Base-by-base conservation (phyloP, 2,113 vertebrate genomes). In the Gorsachius goisagi region DNA sequence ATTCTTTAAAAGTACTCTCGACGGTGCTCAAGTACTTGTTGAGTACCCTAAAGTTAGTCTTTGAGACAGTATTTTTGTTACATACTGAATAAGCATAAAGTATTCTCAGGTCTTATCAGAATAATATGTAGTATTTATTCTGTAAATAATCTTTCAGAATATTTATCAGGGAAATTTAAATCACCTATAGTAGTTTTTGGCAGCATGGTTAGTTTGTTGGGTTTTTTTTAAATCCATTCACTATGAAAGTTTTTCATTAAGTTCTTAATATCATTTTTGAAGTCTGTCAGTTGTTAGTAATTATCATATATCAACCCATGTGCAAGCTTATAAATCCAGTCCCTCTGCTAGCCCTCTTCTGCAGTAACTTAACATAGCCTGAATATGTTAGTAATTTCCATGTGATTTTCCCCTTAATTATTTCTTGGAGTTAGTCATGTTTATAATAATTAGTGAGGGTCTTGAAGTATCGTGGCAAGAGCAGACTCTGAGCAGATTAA, bases 241-340 rank as follows among this genome's bases (percentile, higher is more conserved):
- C 76, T 93, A 24, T 91, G 88, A n/a, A 95, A 93, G 85, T 88
- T 97, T 73, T 91, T 95, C 90, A 90, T 80, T 96, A 94, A 96
- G 76, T 94, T 96, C 53, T 90, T 97, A 89, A 89, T 95, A 91
- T 69, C 49, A 7, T 97, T 98, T 97, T 83, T 55, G 7, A 97
- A 93, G 92, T 95, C 89, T 95, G 59, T 94, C 97, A 96, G 74
- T 98, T 98, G 87, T 91, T 95, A 93, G 89, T 97, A 97, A 97
- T 98, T 97, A 96, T 85, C 85, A 88, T 90, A 35, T 85, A 95
- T 91, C 86, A 95, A 96, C 97, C 95, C 79, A 63, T 80, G 63
- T 85, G 89, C 87, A 97, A 96, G 95, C 66, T 97, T 96, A 79
- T 77, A 92, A 94, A 62, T 92, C 66, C 95, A 96, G 91, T 93